Evolutionary conservation across 2,888 invertebrate species (phyloP).

Genomic region (Leptothorax acervorum): DNA sequence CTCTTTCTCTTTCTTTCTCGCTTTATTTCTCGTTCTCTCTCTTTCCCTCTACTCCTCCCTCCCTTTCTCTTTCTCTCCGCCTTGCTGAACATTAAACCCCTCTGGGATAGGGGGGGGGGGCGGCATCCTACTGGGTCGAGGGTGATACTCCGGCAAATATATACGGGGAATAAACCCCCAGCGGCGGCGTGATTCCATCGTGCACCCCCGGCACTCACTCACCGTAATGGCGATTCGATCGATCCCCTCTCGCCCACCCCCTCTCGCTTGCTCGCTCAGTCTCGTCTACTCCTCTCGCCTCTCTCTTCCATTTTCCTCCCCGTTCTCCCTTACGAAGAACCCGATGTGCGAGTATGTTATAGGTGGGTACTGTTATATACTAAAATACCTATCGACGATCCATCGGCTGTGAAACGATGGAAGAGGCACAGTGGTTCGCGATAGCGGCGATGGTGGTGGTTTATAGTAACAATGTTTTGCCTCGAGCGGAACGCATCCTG

Average conservation of each 20-base stretch:
- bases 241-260: constrained; percentile 75
- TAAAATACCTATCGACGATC: constrained; percentile 77
- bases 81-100: constrained; percentile 76
- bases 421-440: constrained; percentile 18
- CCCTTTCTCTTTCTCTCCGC: constrained; percentile 67
- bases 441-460: constrained; percentile 56
- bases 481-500: constrained; percentile 64
- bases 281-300: constrained; percentile 59
- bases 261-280: constrained; percentile 57
- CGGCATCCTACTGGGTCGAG: constrained; percentile 79
- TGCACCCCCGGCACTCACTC: constrained; percentile 81
- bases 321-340: constrained; percentile 58
- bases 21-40: constrained; percentile 58
- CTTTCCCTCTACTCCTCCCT: constrained; percentile 59
- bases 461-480: constrained; percentile 66
- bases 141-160: constrained; percentile 83
- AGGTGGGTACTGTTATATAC: constrained; percentile 75
- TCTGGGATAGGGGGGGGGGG: constrained; percentile 73
- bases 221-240: constrained; percentile 85
- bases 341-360: constrained; percentile 70
- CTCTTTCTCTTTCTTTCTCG: constrained; percentile 57
- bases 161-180: constrained; percentile 83
- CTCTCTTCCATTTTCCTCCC: constrained; percentile 55
- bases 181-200: constrained; percentile 84
- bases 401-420: constrained; percentile 72